phyloP scores from a whole-genome alignment of 2,113 vertebrate genomes.

The Daphoenositta chrysoptera region DNA sequence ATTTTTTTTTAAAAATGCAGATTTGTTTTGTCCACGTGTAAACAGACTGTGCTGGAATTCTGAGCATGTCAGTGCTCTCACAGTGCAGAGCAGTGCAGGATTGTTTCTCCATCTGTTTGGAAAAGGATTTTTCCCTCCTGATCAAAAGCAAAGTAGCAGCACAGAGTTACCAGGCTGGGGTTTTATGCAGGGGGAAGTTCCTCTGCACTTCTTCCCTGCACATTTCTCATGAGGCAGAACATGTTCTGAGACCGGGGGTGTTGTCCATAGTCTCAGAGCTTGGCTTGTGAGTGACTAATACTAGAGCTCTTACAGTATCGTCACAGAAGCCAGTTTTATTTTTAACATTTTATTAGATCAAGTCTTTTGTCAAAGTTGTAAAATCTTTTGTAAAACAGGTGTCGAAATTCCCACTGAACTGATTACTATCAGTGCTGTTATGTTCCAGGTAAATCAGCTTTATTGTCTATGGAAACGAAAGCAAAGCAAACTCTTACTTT shows the following conservation, averaged over 20 bases:
- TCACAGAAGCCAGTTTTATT: not conserved
- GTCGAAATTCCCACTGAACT: not conserved
- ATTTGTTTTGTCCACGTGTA: not conserved
- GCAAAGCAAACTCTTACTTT: not conserved
- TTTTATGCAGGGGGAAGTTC: not conserved
- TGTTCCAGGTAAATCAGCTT: not conserved
- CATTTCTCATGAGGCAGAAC: not conserved
- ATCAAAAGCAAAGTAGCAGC: not conserved
- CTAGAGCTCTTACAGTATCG: not conserved
- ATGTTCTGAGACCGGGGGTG: too few species aligned
- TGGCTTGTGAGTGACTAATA: not conserved
- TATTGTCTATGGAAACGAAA: not conserved
- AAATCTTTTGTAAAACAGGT: not conserved
- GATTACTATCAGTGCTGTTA: not conserved
- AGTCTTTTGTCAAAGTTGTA: not conserved
- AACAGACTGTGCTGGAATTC: not conserved
- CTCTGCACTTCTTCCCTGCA: not conserved
- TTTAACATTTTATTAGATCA: not conserved
- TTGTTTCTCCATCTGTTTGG: not conserved
- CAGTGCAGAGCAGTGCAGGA: not conserved
- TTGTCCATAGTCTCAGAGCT: not conserved
- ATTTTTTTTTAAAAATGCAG: fast-evolving
- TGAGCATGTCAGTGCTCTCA: not conserved
- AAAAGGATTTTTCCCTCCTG: not conserved
- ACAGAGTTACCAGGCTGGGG: not conserved